Base-by-base conservation (phyloP, 2,113 vertebrate species). In the Pelodiscus sinensis region DNA sequence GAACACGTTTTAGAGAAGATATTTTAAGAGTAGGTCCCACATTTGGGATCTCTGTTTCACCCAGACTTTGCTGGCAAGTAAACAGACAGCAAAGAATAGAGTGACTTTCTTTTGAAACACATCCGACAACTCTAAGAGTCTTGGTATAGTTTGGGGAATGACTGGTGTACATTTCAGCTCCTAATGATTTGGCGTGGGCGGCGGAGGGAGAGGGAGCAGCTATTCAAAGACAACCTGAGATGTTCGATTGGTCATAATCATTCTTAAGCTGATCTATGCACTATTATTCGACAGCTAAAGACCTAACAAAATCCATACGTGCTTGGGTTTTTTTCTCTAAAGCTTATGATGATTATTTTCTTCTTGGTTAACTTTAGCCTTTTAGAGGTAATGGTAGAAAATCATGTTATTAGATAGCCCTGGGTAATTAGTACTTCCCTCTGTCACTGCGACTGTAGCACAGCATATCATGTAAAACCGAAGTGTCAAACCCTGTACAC, bases 341-440 rank as follows among this genome's bases (percentile, higher is more conserved):
- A 19, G 50, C 57, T 79, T 78, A 79, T 79, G 82, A 50, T 51
- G 79, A 62, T 85, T 31, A 75, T 93, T 87, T 91, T 84, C 93
- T 84, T 54, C 80, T 85, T 94, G 93, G 95, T 95, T 82, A 93
- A 93, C 94, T 94, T 85, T 94, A 90, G 14, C 81, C 86, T 79
- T 56, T 54, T 94, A 38, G 89, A 88, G 82, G 91, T 80, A 86
- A 78, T n/a, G 91, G 51, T 82, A 84, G 86, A 51, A 88, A 95
- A 82, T 78, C 6, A 88, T 22, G 56, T 94, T 96, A 91, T 95
- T 96, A 95, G 91, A 81, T 73, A 86, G 86, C 68, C 94, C 90
- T 79, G 60, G 90, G 88, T 97, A 95, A 96, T 97, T 96, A 96
- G 90, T 85, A 92, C 91, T 95, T 95, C 86, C 86, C 94, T 88